phyloP scores from a whole-genome alignment of 2,797 vertebrate genomes.

The Pseudopleuronectes americanus region DNA sequence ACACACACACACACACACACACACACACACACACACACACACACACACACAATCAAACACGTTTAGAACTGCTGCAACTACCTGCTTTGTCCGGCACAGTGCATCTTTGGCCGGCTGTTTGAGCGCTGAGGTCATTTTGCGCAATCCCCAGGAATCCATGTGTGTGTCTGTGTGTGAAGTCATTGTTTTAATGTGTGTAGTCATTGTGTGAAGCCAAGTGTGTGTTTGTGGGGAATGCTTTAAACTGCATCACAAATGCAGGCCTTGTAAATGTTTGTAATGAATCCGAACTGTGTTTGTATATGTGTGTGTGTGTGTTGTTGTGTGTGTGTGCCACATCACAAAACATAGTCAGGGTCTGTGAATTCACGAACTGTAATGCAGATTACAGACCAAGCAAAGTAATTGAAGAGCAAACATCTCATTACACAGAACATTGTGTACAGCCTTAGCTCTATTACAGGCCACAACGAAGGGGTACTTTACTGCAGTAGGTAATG shows the following conservation, averaged over 20 bases:
- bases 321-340: constrained; percentile 62
- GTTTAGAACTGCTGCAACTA: constrained; percentile 57
- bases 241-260: background rate
- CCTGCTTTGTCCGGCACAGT: constrained; percentile 70
- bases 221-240: constrained; percentile 16
- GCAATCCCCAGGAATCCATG: constrained; percentile 56
- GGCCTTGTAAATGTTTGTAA: constrained; percentile 32
- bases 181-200: constrained; percentile 55
- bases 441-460: constrained; percentile 61
- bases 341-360: constrained; percentile 59
- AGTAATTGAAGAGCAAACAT: constrained; percentile 63
- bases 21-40: constrained; percentile 34
- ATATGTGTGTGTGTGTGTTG: background rate
- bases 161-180: constrained; percentile 47
- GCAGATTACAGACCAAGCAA: constrained; percentile 69
- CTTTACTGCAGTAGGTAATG: constrained; percentile 46
- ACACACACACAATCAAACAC: constrained; percentile 36
- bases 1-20: constrained; percentile 38
- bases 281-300: constrained; percentile 15
- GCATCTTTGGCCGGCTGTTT: constrained; percentile 60
- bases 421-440: constrained; percentile 64
- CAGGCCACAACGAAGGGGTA: constrained; percentile 58
- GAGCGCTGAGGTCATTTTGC: constrained; percentile 68
- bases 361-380: constrained; percentile 62
- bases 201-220: background rate